Conservation (phyloP, 2,797 vertebrate genomes). For the Zenarchopterus dispar region DNA sequence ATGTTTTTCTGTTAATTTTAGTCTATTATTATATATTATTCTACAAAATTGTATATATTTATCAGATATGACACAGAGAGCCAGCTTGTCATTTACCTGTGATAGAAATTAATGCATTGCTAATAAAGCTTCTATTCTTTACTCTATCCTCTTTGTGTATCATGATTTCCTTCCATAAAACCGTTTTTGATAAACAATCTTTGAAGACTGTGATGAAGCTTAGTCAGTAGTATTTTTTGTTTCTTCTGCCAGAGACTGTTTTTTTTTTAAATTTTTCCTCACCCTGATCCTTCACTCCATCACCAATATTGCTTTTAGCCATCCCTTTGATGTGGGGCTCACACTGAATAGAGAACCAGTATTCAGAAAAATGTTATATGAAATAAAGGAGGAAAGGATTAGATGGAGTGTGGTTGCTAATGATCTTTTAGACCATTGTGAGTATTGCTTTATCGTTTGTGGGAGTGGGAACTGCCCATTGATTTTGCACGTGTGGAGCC, state of each 20-base stretch:
- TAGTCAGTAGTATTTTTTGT: slow-evolving; percentile 24
- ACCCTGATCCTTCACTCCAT: slow-evolving; percentile 16
- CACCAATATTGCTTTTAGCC: slow-evolving; percentile 21
- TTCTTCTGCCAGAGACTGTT: slow-evolving; percentile 7
- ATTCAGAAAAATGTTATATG: slow-evolving; percentile 30
- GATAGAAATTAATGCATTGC: slow-evolving; percentile 11
- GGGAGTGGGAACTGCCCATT: slow-evolving; percentile 64
- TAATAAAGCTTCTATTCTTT: slow-evolving; percentile 13
- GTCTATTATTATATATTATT: background rate
- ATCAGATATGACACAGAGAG: background rate
- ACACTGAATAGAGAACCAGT: slow-evolving; percentile 12
- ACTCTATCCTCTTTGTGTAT: slow-evolving; percentile 1
- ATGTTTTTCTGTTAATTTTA: background rate
- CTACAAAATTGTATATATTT: background rate
- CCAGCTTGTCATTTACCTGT: slow-evolving; percentile 2
- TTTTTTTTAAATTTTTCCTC: slow-evolving; percentile 11
- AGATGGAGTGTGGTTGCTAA: slow-evolving; percentile 54
- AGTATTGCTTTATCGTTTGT: slow-evolving; percentile 61
- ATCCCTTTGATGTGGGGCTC: slow-evolving; percentile 33
- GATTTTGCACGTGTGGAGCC: slow-evolving; percentile 64
- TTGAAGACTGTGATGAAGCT: slow-evolving; percentile 29
- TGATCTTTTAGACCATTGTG: slow-evolving; percentile 60
- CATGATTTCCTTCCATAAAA: slow-evolving; percentile 14
- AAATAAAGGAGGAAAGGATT: slow-evolving; percentile 24
- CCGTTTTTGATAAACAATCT: slow-evolving; percentile 41